Base-by-base conservation (phyloP, 2,888 invertebrate genomes). In the Aelia acuminata region DNA sequence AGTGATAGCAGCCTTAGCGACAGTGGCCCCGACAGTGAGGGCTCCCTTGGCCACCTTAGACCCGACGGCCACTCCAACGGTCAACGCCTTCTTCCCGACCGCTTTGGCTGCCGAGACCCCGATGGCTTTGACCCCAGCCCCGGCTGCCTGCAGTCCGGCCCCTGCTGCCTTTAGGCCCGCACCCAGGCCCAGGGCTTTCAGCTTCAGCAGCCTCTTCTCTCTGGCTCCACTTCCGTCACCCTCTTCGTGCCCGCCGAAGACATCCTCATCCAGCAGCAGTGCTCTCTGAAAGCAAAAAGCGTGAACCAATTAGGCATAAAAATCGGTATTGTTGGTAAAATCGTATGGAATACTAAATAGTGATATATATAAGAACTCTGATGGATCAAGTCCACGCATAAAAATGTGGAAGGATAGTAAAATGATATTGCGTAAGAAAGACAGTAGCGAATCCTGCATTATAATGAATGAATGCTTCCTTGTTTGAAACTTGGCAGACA, bases 1-100 rank as follows among this genome's bases (percentile, higher is more conserved):
- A 11, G 90, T 91, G n/a, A 91, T 90, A 84, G 91, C 91, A 8
- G 91, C 91, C 86, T 91, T 91, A 43, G 91, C 90, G 8, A 91
- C 90, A 63, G 90, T 90, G 48, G 90, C 90, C 26, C 91, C 90
- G 47, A 91, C 90, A 31, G 89, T 90, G 63, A 90, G 89, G 11
- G 90, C 91, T 26, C 89, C 90, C 84, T 90, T 90, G 70, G 91
- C 90, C 20, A 90, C 90, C 80, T 90, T 90, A 39, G 90, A 90
- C n/a, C 91, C 91, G 50, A 91, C 90, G n/a, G 89, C 90, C 57
- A 90, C 90, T 13, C 90, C 91, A n/a, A 89, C 91, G 70, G 90
- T 90, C 85, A 90, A 75, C 1, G 90, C 90, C 8, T 89, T 89
- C 50, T 89, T 89, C 50, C 91, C 91, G 63, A 90, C 90, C 22